Evolutionary conservation across 2,888 invertebrate genomes (phyloP).

Genomic region (Stratiomys singularior): DNA sequence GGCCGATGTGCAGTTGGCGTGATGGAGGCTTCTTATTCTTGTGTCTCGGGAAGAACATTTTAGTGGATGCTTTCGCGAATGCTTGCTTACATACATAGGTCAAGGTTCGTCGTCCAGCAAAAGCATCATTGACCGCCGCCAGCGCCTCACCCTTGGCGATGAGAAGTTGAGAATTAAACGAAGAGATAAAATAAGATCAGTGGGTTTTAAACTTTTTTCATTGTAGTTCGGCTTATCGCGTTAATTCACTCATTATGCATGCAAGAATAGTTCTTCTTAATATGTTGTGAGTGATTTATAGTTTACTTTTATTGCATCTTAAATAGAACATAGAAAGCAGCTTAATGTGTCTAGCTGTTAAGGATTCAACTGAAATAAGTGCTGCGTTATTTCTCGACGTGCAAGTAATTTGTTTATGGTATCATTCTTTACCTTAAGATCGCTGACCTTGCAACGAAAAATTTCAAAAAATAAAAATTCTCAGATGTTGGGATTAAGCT

Average conservation of each 20-base stretch:
- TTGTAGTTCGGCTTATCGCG: background rate
- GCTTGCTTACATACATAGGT: conserved; percentile 16
- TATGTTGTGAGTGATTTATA: background rate
- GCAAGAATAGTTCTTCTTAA: background rate
- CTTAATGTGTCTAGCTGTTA: conserved; percentile 2
- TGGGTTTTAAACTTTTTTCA: background rate
- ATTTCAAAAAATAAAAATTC: too few species aligned
- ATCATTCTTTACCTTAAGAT: too few species aligned
- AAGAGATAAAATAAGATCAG: background rate
- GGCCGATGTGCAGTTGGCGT: conserved; percentile 7
- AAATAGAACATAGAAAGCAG: conserved; percentile 1
- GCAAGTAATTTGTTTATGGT: too few species aligned
- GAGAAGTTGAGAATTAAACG: background rate
- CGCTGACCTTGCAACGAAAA: too few species aligned
- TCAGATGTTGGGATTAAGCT: too few species aligned
- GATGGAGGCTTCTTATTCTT: conserved; percentile 9
- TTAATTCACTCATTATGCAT: background rate
- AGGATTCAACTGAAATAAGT: too few species aligned
- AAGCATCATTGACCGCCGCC: conserved; percentile 35
- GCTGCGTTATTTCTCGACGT: too few species aligned
- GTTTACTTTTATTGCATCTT: conserved; percentile 2
- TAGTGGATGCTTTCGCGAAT: background rate
- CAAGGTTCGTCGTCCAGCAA: conserved; percentile 44
- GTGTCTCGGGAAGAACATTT: too few species aligned
- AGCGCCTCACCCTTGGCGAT: background rate